A percentile compares a stretch with the other conserved stretches of the same genome.
Conservation (phyloP, 2,113 vertebrate genomes). For the Rhinoderma darwinii region DNA sequence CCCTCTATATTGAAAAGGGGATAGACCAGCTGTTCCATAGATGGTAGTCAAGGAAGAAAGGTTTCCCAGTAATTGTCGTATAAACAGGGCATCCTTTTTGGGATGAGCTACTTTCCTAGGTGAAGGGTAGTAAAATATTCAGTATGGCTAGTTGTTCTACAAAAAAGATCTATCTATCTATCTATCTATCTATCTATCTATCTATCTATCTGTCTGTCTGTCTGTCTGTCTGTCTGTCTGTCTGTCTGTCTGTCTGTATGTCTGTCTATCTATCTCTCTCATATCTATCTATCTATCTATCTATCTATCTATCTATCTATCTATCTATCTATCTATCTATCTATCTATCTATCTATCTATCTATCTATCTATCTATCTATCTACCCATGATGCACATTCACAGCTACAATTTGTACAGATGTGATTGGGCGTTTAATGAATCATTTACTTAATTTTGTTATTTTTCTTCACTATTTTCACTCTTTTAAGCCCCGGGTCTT, state of each 20-base stretch:
- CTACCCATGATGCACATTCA: background rate
- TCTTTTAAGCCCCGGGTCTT: background rate
- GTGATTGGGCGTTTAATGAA: background rate
- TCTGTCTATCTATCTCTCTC: background rate
- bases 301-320: slow-evolving; percentile 15
- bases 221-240: background rate
- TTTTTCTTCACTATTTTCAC: background rate
- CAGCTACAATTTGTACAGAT: background rate
- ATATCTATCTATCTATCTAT: slow-evolving; percentile 7
- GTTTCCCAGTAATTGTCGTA: too few species aligned
- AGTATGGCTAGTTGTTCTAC: too few species aligned
- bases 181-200: slow-evolving; percentile 2
- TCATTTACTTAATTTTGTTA: background rate
- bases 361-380: background rate
- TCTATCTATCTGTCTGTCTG: background rate
- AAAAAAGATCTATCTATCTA: background rate
- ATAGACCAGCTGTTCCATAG: too few species aligned
- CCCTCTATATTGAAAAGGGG: too few species aligned
- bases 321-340: slow-evolving; percentile 17
- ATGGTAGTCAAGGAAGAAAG: too few species aligned
- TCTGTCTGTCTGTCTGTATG: background rate
- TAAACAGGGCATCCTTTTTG: too few species aligned
- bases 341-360: slow-evolving; percentile 21
- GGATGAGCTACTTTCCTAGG: too few species aligned
- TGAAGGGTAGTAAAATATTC: too few species aligned